Evolutionary conservation across 2,888 invertebrate species (phyloP), one percentile per base, ranked within the genome.

Genomic region (Aporophyla lueneburgensis): DNA sequence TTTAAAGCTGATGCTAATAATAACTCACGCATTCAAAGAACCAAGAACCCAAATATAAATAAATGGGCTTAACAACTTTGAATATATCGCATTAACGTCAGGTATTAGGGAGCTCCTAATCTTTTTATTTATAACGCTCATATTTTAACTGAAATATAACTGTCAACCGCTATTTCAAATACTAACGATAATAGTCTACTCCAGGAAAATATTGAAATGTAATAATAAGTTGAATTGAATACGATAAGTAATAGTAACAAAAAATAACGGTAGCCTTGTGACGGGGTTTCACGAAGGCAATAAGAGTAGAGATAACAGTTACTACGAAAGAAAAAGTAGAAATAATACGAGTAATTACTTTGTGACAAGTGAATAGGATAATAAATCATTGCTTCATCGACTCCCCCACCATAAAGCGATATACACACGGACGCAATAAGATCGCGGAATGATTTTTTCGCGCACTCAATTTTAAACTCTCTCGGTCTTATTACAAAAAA

Each of bases 1-100:
- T 86, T 85, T 83, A 88, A 87, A 84, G 78, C 77, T 70, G 87
- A 88, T 85, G 86, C 85, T 88, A 87, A 92, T 91, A 91, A 88
- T 85, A 86, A 81, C 46, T 79, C 81, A 79, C 40, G 43, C 53
- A 70, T 84, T 76, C 56, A 71, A 74, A 75, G 63, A 73, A 67
- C 58, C 71, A 73, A 75, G 63, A 73, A 71, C 61, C 71, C 72
- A 76, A 72, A 81, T 68, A 86, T 62, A 74, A 76, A 84, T 81
- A 70, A 80, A 85, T 62, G 58, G 19, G 67, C 65, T 67, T 49
- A 74, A 75, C 51, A 56, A 70, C 65, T 71, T 83, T 74, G 43
- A 69, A 74, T 80, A 82, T 73, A 85, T 82, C 75, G 70, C 51
- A 71, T 74, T 77, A 74, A 65, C 19, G 78, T 86, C 80, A 78